Percentiles rank a stretch among this genome's conserved stretches.
Evolutionary conservation across 2,888 invertebrate species (phyloP).

Genomic region (Embidobia sp.): DNA sequence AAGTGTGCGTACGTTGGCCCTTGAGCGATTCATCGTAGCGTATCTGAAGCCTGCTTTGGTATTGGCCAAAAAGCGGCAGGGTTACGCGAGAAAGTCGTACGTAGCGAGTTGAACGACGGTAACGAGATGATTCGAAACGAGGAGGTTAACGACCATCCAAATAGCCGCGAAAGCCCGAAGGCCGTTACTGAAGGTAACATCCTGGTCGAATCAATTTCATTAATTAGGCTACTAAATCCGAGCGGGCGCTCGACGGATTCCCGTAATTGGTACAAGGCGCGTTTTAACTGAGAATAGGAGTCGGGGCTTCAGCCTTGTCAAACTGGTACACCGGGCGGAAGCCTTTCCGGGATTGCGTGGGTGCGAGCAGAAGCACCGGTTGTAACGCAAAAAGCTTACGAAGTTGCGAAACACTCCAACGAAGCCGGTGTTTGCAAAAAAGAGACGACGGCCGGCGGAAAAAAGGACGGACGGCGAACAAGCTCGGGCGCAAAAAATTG

Average conservation of each 20-base stretch:
- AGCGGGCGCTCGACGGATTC: conserved; percentile 70
- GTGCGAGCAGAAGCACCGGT: conserved; percentile 33
- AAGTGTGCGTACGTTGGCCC: not conserved
- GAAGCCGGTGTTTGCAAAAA: conserved; percentile 70
- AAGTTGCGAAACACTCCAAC: conserved; percentile 77
- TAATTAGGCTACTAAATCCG: conserved; percentile 79
- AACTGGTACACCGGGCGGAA: conserved; percentile 49
- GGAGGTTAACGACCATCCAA: conserved; percentile 64
- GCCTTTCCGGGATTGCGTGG: conserved; percentile 42
- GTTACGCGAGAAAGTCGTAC: conserved; percentile 16
- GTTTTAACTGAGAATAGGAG: conserved; percentile 70
- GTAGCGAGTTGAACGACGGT: conserved; percentile 49
- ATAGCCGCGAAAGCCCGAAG: conserved; percentile 61
- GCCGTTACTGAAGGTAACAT: conserved; percentile 68
- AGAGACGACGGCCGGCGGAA: conserved; percentile 1
- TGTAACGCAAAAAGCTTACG: conserved; percentile 77
- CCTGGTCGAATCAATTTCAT: conserved; percentile 77
- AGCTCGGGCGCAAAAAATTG: not conserved
- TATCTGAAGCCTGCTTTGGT: no score
- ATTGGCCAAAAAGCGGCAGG: conserved; percentile 39
- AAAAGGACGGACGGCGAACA: conserved; percentile 20
- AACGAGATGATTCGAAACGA: conserved; percentile 60
- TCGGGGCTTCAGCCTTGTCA: conserved; percentile 51
- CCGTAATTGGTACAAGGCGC: conserved; percentile 75
- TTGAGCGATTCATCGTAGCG: conserved; percentile 24